phyloP scores from a whole-genome alignment of 2,113 vertebrate species.

The Puma concolor region DNA sequence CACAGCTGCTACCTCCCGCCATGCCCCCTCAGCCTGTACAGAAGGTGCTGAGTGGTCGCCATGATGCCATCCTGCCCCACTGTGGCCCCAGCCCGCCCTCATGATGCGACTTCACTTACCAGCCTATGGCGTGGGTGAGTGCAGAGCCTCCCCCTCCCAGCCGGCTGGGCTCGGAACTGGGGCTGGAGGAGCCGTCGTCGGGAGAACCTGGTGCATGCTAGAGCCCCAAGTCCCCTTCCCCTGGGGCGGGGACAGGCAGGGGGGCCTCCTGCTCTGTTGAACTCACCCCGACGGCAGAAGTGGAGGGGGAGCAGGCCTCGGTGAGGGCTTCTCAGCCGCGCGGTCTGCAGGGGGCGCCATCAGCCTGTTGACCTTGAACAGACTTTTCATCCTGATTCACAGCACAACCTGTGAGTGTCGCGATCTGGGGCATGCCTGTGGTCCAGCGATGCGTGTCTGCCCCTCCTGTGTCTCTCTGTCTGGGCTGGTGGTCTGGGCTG shows the following conservation, averaged over 20 bases:
- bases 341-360: conserved; percentile 92
- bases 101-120: conserved; percentile 97
- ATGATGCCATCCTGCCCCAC: conserved; percentile 93
- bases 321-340: neutral
- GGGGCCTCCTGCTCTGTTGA: neutral
- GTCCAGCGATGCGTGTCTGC: neutral
- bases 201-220: neutral
- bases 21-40: conserved; percentile 92
- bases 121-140: conserved; percentile 94
- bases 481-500: no score
- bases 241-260: no score
- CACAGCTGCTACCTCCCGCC: neutral
- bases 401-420: conserved; percentile 98
- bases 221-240: no score
- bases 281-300: accelerated
- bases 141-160: accelerated
- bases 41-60: no score
- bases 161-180: neutral
- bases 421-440: no score
- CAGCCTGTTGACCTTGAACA: conserved; percentile 96
- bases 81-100: conserved; percentile 92
- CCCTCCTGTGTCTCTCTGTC: no score
- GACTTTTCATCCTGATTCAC: conserved; percentile 96
- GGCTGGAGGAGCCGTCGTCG: neutral
- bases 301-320: no score